These are phyloP conservation scores for Drosophila lini DNA, from an alignment of 1,140 invertebrate species.

Conservation along the genomic window DNA sequence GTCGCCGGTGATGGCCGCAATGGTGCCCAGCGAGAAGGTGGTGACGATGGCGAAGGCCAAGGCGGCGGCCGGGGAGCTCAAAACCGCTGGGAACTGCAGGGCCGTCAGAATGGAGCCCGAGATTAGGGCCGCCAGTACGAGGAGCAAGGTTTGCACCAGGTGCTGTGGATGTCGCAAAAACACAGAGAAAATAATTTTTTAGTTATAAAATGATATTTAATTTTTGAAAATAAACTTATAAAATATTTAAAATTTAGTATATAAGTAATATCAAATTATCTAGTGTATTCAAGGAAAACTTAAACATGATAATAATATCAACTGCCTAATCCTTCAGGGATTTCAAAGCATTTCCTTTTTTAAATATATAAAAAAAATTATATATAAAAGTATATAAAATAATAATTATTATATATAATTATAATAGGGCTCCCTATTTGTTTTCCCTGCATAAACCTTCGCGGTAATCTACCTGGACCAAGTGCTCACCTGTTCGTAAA, in stretches of 20 bases:
- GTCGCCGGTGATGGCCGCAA: conserved; percentile 79
- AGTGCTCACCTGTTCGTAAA: conserved; percentile 72
- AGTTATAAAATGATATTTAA: not conserved
- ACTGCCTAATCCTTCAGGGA: too few species aligned
- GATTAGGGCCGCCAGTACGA: conserved; percentile 72
- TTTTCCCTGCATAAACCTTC: not conserved
- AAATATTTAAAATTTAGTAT: not conserved
- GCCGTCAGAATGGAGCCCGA: conserved; percentile 80
- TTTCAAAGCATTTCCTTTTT: too few species aligned
- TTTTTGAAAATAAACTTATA: not conserved
- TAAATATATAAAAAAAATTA: not conserved
- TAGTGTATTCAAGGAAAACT: too few species aligned
- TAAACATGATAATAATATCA: too few species aligned
- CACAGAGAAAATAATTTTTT: not conserved
- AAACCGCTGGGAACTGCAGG: conserved; percentile 81
- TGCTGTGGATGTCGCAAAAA: conserved; percentile 42
- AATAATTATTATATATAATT: not conserved
- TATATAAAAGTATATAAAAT: not conserved
- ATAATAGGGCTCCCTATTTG: not conserved
- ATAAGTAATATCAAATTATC: not conserved
- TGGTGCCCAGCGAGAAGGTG: conserved; percentile 79
- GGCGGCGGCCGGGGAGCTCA: conserved; percentile 80
- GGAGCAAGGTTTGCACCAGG: conserved; percentile 61
- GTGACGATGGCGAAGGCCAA: conserved; percentile 82
- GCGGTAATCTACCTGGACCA: conserved; percentile 4